phyloP scores from a whole-genome alignment of 2,888 invertebrate genomes.

The Sinodicranocentrus sp. region DNA sequence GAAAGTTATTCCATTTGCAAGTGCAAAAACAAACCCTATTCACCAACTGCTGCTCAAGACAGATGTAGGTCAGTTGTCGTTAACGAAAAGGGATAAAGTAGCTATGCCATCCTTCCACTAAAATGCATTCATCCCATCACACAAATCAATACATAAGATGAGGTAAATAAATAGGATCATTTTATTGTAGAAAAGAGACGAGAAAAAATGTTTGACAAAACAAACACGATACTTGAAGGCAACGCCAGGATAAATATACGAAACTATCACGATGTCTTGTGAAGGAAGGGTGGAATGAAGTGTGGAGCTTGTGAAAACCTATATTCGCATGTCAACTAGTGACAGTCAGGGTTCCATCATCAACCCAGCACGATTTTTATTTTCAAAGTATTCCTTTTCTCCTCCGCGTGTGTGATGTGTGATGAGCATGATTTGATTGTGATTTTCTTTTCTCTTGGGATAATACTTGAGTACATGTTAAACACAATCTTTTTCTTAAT shows the following conservation, averaged over 20 bases:
- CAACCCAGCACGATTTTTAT: constrained; percentile 40
- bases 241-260: too few relatives aligned
- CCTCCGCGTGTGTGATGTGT: neutral
- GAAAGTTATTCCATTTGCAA: constrained; percentile 19
- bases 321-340: constrained; percentile 40
- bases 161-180: neutral
- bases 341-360: constrained; percentile 29
- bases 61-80: constrained; percentile 52
- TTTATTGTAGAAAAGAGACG: constrained; percentile 1
- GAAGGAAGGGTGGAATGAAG: constrained; percentile 12
- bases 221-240: neutral
- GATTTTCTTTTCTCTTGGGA: neutral
- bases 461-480: neutral
- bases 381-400: neutral
- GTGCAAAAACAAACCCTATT: neutral
- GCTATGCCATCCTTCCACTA: neutral
- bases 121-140: neutral
- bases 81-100: constrained; percentile 23
- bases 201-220: constrained; percentile 1
- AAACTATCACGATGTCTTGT: neutral
- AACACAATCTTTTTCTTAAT: constrained; percentile 9
- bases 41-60: constrained; percentile 43
- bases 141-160: neutral
- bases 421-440: neutral
- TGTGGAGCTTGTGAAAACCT: neutral